A percentile compares a stretch with the other conserved stretches of the same genome.
phyloP scores from a whole-genome alignment of 2,113 vertebrate species.

The Pollimyrus isidori region DNA sequence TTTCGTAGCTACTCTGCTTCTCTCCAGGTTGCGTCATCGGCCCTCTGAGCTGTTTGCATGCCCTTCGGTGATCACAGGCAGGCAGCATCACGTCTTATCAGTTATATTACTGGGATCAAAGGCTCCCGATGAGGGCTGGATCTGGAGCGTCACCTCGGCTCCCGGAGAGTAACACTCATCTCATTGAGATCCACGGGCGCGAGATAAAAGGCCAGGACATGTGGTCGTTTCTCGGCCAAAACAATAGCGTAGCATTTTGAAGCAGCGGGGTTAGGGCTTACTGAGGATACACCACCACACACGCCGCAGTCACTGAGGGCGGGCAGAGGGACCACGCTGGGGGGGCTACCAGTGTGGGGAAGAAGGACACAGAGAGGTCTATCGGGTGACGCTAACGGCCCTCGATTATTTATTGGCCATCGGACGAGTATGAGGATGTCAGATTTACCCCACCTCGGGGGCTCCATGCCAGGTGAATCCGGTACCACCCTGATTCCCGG shows the following conservation, averaged over 20 bases:
- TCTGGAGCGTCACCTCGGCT: not conserved
- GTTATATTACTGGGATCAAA: not conserved
- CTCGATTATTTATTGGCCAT: not conserved
- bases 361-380: not conserved
- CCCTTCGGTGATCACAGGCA: not conserved
- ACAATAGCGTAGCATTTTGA: not conserved
- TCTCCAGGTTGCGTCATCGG: not conserved
- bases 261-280: not conserved
- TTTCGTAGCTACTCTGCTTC: not conserved
- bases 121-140: not conserved
- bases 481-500: not conserved
- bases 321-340: not conserved
- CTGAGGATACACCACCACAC: not conserved
- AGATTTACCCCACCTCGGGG: not conserved
- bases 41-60: not conserved
- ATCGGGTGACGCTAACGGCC: not conserved
- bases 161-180: not conserved
- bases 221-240: not conserved
- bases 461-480: not conserved
- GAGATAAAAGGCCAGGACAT: not conserved
- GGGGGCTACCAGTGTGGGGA: not conserved
- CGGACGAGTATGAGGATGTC: not conserved
- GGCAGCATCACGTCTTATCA: not conserved
- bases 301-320: not conserved
- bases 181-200: not conserved